Evolutionary conservation across 2,797 vertebrate genomes (phyloP), one percentile per base, ranked within the genome.

Genomic region (Darevskia nairensis): DNA sequence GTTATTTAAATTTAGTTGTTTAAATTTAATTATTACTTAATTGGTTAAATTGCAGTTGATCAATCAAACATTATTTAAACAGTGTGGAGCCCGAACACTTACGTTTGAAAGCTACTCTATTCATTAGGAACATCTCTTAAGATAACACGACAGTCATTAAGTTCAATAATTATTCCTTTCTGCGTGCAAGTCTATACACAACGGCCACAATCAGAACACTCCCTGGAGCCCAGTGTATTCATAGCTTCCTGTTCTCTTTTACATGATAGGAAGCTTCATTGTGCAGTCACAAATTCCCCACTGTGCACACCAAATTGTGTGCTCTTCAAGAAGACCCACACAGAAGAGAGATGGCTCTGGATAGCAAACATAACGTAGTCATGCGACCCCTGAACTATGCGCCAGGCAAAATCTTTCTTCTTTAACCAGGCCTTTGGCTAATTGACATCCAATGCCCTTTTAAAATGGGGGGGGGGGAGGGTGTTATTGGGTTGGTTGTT

Each of bases 51-150:
- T 68, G 50, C 82, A 55, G 29, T n/a, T 74, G 82, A 72, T 72
- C 82, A 72, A 72, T 84, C 82, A 74, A 74, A 72, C 11, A 66
- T 64, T 44, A 85, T 85, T 84, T 64, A 85, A 85, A 85, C 17
- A 77, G 44, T 66, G 39, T 55, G 35, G 21, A 59, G 44, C 11
- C 82, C n/a, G 6, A 46, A 82, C 15, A 69, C 69, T 69, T 44
- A 44, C 46, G 46, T 82, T 82, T 82, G 64, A 68, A 82, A 25
- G 69, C 44, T 50, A 84, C 44, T 55, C 68, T 72, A 55, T 72
- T 84, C 44, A 84, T 84, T 84, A 84, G 69, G n/a, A 74, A 69
- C 46, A 55, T 72, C 44, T 74, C 50, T 72, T 74, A 55, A 74
- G 82, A 72, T 55, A 55, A 55, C n/a, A 84, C 25, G 32, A 32